Percentiles rank a stretch among this genome's conserved stretches.
phyloP scores from a whole-genome alignment of 2,888 invertebrate genomes.

The Exephanes ischioxanthus region DNA sequence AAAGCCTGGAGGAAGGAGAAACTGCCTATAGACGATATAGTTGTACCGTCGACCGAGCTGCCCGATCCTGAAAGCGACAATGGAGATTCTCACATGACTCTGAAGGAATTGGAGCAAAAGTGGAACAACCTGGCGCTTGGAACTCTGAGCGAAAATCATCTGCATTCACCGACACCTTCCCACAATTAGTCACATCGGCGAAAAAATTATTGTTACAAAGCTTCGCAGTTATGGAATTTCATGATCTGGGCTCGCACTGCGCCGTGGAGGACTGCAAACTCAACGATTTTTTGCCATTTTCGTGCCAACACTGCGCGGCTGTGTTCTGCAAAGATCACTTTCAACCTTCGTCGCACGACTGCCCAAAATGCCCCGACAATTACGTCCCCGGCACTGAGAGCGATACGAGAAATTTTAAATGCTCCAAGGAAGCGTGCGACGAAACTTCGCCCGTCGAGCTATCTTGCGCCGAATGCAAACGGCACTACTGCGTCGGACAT shows the following conservation, averaged over 20 bases:
- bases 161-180: slow-evolving; percentile 83
- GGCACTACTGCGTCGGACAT: slow-evolving; percentile 90
- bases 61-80: slow-evolving; percentile 97
- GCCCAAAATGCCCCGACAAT: slow-evolving; percentile 81
- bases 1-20: slow-evolving; percentile 95
- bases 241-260: slow-evolving; percentile 90
- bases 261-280: slow-evolving; percentile 88
- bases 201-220: not conserved
- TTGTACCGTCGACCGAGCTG: slow-evolving; percentile 94
- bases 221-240: slow-evolving; percentile 89
- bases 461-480: slow-evolving; percentile 88
- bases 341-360: slow-evolving; percentile 86
- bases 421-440: slow-evolving; percentile 87
- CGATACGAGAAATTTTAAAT: slow-evolving; percentile 83
- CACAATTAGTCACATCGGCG: slow-evolving; percentile 76
- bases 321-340: slow-evolving; percentile 90
- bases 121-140: slow-evolving; percentile 87
- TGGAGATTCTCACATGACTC: slow-evolving; percentile 95
- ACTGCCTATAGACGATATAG: slow-evolving; percentile 93
- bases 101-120: slow-evolving; percentile 93
- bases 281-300: slow-evolving; percentile 90
- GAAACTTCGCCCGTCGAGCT: slow-evolving; percentile 88
- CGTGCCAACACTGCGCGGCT: slow-evolving; percentile 88
- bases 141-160: slow-evolving; percentile 86
- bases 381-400: slow-evolving; percentile 72